phyloP scores from a whole-genome alignment of 2,888 invertebrate species.

The Rugalucina vietnamica region DNA sequence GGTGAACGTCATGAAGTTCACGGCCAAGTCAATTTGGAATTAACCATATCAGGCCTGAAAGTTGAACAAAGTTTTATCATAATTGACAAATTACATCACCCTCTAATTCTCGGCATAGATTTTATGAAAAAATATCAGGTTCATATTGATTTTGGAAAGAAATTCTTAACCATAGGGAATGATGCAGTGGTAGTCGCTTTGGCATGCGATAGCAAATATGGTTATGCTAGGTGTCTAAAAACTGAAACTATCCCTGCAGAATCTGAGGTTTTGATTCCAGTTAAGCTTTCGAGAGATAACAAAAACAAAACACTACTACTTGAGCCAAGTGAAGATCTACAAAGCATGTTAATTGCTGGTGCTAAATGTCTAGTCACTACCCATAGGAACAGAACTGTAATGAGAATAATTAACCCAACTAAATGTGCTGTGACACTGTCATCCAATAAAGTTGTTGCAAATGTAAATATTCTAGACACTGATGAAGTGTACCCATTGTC shows the following conservation, averaged over 20 bases:
- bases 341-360: background rate
- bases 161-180: conserved; percentile 3
- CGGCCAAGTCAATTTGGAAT: background rate
- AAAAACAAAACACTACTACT: conserved; percentile 19
- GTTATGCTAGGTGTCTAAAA: conserved; percentile 16
- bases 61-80: conserved; percentile 23
- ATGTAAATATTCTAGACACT: background rate
- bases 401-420: conserved; percentile 29
- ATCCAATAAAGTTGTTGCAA: background rate
- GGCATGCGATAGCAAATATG: conserved; percentile 11
- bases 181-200: background rate
- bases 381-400: conserved; percentile 6
- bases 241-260: background rate
- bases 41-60: conserved; percentile 1
- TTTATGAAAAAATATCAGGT: conserved; percentile 31
- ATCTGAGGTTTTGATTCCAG: too few species aligned
- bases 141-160: conserved; percentile 28
- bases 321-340: conserved; percentile 21
- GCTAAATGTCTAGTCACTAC: conserved; percentile 23
- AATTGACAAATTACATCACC: conserved; percentile 26
- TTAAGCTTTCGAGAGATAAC: background rate
- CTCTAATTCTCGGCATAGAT: background rate
- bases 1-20: background rate
- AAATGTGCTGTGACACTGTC: background rate
- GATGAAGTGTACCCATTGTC: background rate